These are phyloP conservation scores for Lophura nycthemera DNA, from an alignment of 2,113 vertebrate genomes.

Conservation along the genomic window DNA sequence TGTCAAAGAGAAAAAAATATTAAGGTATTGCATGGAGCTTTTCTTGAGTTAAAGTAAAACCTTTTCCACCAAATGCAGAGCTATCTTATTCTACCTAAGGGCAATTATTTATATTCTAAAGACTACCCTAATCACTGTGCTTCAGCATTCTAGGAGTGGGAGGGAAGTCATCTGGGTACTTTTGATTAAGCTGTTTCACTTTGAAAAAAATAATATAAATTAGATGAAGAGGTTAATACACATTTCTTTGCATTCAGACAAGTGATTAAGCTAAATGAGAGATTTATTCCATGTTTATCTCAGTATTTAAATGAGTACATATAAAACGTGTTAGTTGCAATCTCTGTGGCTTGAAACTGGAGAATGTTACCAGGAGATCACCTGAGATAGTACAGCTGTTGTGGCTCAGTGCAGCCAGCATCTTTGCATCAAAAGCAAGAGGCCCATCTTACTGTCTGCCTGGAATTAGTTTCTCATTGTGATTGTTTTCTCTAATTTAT, in stretches of 20 bases:
- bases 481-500: background rate
- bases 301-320: background rate
- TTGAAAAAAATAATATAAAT: background rate
- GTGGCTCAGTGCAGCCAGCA: background rate
- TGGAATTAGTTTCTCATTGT: background rate
- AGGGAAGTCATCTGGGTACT: background rate
- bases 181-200: background rate
- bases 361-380: background rate
- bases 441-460: background rate
- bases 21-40: background rate
- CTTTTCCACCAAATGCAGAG: background rate
- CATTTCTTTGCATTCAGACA: background rate
- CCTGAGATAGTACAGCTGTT: background rate
- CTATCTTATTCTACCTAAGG: background rate
- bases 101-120: background rate
- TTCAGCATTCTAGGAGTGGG: background rate
- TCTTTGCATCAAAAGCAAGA: conserved; percentile 10
- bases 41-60: background rate
- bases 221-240: background rate
- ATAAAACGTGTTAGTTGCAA: background rate
- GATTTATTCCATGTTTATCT: background rate
- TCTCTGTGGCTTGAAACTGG: background rate
- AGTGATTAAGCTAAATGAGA: background rate
- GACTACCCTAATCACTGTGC: background rate
- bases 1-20: background rate